Conservation (phyloP, 2,888 invertebrate genomes). For the Protonemura montana region DNA sequence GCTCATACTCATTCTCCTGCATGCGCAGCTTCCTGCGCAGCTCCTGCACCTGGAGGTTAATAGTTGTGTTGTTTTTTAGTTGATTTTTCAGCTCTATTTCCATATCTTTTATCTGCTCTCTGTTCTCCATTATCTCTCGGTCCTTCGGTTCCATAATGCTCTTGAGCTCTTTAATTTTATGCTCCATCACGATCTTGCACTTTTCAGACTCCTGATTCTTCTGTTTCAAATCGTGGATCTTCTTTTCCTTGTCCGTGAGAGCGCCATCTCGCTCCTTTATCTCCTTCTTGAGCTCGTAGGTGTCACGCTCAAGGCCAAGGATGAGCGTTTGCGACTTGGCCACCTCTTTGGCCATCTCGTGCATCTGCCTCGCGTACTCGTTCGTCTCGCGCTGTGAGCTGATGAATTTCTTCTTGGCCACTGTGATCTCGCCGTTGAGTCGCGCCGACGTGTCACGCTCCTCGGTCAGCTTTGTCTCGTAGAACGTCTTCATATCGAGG, state of each 20-base stretch:
- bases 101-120: slow-evolving; percentile 81
- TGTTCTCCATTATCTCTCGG: slow-evolving; percentile 82
- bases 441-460: slow-evolving; percentile 79
- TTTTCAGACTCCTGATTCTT: slow-evolving; percentile 90
- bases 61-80: slow-evolving; percentile 74
- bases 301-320: slow-evolving; percentile 76
- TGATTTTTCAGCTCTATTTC: slow-evolving; percentile 82
- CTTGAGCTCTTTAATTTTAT: slow-evolving; percentile 87
- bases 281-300: slow-evolving; percentile 82
- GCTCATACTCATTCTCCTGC: slow-evolving; percentile 73
- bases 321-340: slow-evolving; percentile 75
- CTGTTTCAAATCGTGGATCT: slow-evolving; percentile 82
- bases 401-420: slow-evolving; percentile 76
- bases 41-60: slow-evolving; percentile 79
- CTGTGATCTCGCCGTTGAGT: slow-evolving; percentile 84
- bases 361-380: slow-evolving; percentile 70
- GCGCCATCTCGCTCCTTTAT: slow-evolving; percentile 83
- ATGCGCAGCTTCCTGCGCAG: slow-evolving; percentile 78
- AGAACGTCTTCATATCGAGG: slow-evolving; percentile 76
- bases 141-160: slow-evolving; percentile 87
- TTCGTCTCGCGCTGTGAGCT: slow-evolving; percentile 74
- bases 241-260: slow-evolving; percentile 84
- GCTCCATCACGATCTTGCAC: slow-evolving; percentile 88
- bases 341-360: slow-evolving; percentile 73
- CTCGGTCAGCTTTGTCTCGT: slow-evolving; percentile 74